Evolutionary conservation across 1,140 invertebrate species (phyloP).

Genomic region (Homarus americanus): DNA sequence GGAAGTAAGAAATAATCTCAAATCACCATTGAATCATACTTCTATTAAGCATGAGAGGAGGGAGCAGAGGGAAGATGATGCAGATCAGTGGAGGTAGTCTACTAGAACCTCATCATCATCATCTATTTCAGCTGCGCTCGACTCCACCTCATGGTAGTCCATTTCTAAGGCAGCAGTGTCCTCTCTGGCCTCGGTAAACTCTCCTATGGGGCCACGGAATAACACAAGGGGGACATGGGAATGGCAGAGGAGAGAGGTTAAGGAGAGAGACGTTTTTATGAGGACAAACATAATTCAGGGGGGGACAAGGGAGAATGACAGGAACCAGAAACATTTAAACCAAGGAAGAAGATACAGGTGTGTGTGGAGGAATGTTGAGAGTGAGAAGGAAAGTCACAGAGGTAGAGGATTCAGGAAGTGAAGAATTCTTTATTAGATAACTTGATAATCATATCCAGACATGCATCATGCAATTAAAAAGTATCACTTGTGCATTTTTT

Average conservation of each 20-base stretch:
- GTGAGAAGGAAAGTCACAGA: neutral
- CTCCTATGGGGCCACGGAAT: neutral
- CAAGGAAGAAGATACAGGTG: neutral
- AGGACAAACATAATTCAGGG: neutral
- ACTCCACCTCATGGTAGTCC: constrained; percentile 84
- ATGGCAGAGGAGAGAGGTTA: neutral
- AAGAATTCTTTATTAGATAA: too few relatives aligned
- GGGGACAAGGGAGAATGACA: neutral
- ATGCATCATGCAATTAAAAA: too few relatives aligned
- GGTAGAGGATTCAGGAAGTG: too few relatives aligned
- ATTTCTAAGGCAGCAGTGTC: constrained; percentile 85
- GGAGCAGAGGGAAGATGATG: neutral
- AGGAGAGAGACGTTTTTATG: neutral
- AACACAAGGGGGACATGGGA: neutral
- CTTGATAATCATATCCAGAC: too few relatives aligned
- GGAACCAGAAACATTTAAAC: neutral
- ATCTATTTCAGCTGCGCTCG: neutral
- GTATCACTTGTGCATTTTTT: too few relatives aligned
- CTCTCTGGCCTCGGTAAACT: constrained; percentile 82
- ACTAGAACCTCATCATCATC: neutral
- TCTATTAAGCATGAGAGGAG: neutral
- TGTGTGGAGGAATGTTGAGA: neutral
- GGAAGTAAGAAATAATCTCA: neutral
- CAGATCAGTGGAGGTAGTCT: neutral
- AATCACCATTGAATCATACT: neutral